Conservation (phyloP, 2,797 vertebrate genomes). For the Microctenopoma stevenorrisi region DNA sequence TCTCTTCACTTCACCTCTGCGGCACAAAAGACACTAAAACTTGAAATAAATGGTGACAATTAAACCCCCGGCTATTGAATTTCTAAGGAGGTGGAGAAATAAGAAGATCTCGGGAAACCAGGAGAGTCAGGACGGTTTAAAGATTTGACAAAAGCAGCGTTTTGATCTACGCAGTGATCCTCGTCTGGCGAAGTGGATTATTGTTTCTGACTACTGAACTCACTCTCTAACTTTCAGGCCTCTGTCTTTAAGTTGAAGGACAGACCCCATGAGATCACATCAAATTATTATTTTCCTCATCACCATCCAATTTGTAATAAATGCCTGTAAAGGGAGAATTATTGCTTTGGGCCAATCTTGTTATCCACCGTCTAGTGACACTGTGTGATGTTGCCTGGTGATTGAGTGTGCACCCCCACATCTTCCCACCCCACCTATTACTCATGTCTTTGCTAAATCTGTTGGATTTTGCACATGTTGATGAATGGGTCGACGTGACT, state of each 20-base stretch:
- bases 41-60: conserved; percentile 35
- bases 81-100: conserved; percentile 33
- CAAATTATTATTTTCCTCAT: conserved; percentile 41
- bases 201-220: conserved; percentile 13
- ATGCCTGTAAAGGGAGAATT: conserved; percentile 57
- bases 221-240: conserved; percentile 1
- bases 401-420: conserved; percentile 45
- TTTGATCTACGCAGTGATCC: conserved; percentile 33
- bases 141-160: conserved; percentile 41
- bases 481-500: conserved; percentile 29
- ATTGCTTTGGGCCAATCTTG: conserved; percentile 50
- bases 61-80: conserved; percentile 38
- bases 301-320: conserved; percentile 53
- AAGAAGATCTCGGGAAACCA: conserved; percentile 20
- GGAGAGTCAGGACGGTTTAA: conserved; percentile 21
- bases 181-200: conserved; percentile 15
- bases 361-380: conserved; percentile 48
- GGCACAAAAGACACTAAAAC: conserved; percentile 20
- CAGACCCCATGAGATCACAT: conserved; percentile 46
- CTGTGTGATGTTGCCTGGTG: conserved; percentile 51
- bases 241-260: conserved; percentile 52
- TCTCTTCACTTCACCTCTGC: conserved; percentile 3
- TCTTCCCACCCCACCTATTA: background rate
- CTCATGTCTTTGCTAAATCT: conserved; percentile 35
- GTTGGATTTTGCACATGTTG: conserved; percentile 29